Evolutionary conservation across 2,797 vertebrate species (phyloP).

Genomic region (Sebastes vulpes): DNA sequence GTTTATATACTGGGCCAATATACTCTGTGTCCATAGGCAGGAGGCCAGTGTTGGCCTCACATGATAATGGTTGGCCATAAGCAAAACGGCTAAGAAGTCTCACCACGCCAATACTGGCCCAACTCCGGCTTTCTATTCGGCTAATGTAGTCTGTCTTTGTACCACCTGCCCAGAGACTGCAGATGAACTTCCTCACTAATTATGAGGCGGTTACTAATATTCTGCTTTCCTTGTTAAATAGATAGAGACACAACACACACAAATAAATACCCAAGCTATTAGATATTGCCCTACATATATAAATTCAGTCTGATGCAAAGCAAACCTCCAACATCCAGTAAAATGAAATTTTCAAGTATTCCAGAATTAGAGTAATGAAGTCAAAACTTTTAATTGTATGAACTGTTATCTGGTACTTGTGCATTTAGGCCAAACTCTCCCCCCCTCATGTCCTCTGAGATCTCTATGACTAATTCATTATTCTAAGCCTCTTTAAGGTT

Average conservation of each 20-base stretch:
- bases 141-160: not conserved
- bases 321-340: conserved; percentile 17
- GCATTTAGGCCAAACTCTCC: conserved; percentile 67
- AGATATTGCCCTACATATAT: not conserved
- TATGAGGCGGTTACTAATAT: not conserved
- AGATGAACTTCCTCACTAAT: conserved; percentile 20
- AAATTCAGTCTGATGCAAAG: conserved; percentile 2
- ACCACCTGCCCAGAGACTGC: not conserved
- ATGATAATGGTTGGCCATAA: conserved; percentile 10
- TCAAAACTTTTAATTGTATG: conserved; percentile 67
- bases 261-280: not conserved
- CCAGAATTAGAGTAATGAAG: conserved; percentile 51
- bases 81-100: not conserved
- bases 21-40: conserved; percentile 18
- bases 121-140: not conserved
- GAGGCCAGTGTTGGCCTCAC: conserved; percentile 21
- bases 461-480: conserved; percentile 71
- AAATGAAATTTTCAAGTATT: conserved; percentile 42
- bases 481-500: conserved; percentile 67
- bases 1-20: conserved; percentile 12
- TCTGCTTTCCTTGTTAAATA: not conserved
- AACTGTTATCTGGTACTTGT: conserved; percentile 52
- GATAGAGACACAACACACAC: not conserved
- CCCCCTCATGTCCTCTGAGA: conserved; percentile 61
- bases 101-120: not conserved